These are phyloP conservation scores for Meta bourneti DNA, from an alignment of 2,888 invertebrate species.

Conservation along the genomic window DNA sequence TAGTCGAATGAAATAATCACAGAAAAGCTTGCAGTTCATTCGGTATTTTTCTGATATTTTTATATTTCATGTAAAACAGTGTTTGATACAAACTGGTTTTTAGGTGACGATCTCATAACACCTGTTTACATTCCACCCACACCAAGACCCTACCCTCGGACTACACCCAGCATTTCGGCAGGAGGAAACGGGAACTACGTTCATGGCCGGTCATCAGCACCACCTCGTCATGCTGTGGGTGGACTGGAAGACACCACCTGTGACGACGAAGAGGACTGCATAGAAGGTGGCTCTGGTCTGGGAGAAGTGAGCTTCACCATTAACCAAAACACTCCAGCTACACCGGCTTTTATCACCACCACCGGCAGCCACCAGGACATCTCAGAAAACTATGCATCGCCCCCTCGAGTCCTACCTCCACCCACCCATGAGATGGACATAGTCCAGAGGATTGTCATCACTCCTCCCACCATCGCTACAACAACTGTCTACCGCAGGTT, in stretches of 20 bases:
- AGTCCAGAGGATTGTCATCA: constrained; percentile 43
- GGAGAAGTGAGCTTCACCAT: constrained; percentile 82
- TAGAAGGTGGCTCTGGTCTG: constrained; percentile 90
- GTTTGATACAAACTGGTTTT: neutral
- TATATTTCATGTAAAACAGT: too few relatives aligned
- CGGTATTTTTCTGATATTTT: too few relatives aligned
- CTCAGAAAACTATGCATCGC: constrained; percentile 37
- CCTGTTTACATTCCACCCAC: constrained; percentile 90
- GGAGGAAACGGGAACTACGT: constrained; percentile 27
- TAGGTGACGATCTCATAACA: constrained; percentile 91
- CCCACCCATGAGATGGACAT: constrained; percentile 58
- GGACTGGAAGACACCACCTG: constrained; percentile 83
- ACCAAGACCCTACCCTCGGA: constrained; percentile 62
- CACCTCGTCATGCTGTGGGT: constrained; percentile 79
- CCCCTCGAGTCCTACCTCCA: constrained; percentile 58
- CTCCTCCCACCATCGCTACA: constrained; percentile 31
- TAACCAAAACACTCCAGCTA: constrained; percentile 57
- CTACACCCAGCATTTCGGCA: constrained; percentile 54
- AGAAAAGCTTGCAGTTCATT: too few relatives aligned
- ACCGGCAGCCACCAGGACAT: constrained; percentile 24
- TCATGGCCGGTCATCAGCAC: constrained; percentile 86
- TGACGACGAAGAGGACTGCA: constrained; percentile 89
- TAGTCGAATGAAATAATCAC: too few relatives aligned
- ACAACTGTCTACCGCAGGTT: constrained; percentile 14
- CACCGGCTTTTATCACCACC: constrained; percentile 43